Base-by-base conservation (phyloP, 1,140 invertebrate species). In the Aphidius ervi region DNA sequence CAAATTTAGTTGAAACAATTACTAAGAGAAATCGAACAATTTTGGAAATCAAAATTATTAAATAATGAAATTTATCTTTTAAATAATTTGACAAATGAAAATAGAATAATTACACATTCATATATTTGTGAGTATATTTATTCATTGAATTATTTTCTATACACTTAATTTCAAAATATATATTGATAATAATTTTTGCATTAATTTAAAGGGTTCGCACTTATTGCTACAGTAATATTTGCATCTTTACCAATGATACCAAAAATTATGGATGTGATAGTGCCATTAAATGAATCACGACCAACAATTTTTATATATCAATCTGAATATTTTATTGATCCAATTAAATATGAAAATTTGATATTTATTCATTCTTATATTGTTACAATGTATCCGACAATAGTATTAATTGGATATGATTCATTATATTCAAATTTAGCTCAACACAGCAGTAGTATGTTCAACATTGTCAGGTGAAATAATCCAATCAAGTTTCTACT, bases 291-390 rank as follows among this genome's bases (percentile, higher is more conserved):
- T 56, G 53, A 61, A 52, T 56, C 56, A n/a, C 59, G 65, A 9
- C 47, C 62, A 43, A 55, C 5, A 20, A 49, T 48, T 5, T 53
- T 57, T 56, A 46, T 61, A 1, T 66, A 62, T 56, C 56, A 58
- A 45, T 52, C 60, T 4, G 46, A 66, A n/a, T 66, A 66, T 45
- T 66, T 57, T 37, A 53, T 66, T 8, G 62, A 66, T 59, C 42
- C 59, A 9, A 42, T 53, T 6, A 45, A 45, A 56, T 62, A 63
- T 52, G 49, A 56, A 58, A 39, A 47, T 31, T 54, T 54, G 6
- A 66, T 66, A 53, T 31, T 63, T n/a, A 9, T 63, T 4, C 65
- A 66, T 45, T 54, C 62, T 46, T 66, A 63, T 43, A 41, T 57
- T 0, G 39, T 55, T 5, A 59, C 55, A 9, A 57, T 58, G 50